Base-by-base conservation (phyloP, 2,113 vertebrate species). In the Vulpes ferrilata region DNA sequence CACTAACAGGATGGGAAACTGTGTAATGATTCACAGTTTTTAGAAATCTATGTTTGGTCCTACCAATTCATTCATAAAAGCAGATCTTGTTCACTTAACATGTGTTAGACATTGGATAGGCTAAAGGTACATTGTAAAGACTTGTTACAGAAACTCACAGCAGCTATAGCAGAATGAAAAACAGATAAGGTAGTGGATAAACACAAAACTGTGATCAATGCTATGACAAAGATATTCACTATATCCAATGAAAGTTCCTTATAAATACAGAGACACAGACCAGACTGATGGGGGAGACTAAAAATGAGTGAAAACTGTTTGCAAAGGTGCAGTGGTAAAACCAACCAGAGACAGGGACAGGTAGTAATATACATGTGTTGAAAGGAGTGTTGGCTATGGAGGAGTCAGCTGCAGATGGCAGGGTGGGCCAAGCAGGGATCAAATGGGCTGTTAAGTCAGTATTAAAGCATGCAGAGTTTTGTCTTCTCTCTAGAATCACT, bases 311-410 rank as follows among this genome's bases (percentile, higher is more conserved):
- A 32, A 64, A 62, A 22, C 12, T 38, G 35, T 69, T 35, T 84
- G 7, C 51, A 85, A 32, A 76, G 22, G 5, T 62, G 35, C 10
- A 17, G 20, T 35, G 11, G 19, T 22, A n/a, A 85, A 53, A 23
- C 8, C 73, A 65, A 86, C 62, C 22, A 74, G 35, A 32, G 8
- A 4, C 25, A 82, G 35, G 74, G 38, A 5, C 16, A n/a, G 30
- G 1, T 27, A 32, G 30, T n/a, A 30, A 55, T 5, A 22, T 15
- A 1, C 9, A 11, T 1, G 3, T 30, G 10, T 20, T 6, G 3
- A 35, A 12, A 12, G 69, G 16, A 10, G 62, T 67, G 11, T 8
- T 43, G 25, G 7, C 10, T 79, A 12, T 7, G 0, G 23, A 43
- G 1, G 80, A 35, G 60, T 67, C 27, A 35, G 53, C 51, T 67